These are phyloP conservation scores for Brachionus asplanchnoidis DNA, from an alignment of 1,140 invertebrate genomes.

Conservation along the genomic window DNA sequence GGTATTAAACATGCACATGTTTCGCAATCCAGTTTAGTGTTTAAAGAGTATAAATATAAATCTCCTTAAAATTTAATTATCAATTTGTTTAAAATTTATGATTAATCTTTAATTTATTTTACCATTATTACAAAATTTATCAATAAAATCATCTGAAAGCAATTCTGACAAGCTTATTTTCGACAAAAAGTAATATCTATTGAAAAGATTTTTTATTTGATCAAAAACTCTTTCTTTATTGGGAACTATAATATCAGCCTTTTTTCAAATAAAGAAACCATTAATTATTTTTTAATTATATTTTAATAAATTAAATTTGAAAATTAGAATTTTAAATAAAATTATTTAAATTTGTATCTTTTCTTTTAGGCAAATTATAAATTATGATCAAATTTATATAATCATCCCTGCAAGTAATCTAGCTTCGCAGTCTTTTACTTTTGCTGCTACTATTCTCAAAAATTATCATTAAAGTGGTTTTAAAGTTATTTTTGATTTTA, in stretches of 20 bases:
- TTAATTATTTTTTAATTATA: background rate
- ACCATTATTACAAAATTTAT: background rate
- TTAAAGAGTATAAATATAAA: background rate
- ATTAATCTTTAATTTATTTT: background rate
- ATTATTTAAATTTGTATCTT: too few species aligned
- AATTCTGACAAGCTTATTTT: background rate
- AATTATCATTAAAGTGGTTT: too few species aligned
- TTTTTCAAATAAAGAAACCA: background rate
- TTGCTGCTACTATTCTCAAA: too few species aligned
- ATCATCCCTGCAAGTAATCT: too few species aligned
- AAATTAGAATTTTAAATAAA: too few species aligned
- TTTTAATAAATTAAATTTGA: background rate
- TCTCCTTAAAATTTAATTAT: background rate
- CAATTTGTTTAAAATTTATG: background rate
- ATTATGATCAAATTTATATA: too few species aligned
- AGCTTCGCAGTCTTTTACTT: too few species aligned
- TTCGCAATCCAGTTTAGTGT: conserved; percentile 5
- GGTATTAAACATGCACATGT: background rate
- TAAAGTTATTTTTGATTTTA: too few species aligned
- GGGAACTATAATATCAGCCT: conserved; percentile 13
- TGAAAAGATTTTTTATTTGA: background rate
- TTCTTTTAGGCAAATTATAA: too few species aligned
- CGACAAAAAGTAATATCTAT: background rate
- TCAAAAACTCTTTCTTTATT: conserved; percentile 17
- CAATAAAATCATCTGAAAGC: background rate